Evolutionary conservation across 2,888 invertebrate species (phyloP).

Genomic region (Drosophila crucigera): DNA sequence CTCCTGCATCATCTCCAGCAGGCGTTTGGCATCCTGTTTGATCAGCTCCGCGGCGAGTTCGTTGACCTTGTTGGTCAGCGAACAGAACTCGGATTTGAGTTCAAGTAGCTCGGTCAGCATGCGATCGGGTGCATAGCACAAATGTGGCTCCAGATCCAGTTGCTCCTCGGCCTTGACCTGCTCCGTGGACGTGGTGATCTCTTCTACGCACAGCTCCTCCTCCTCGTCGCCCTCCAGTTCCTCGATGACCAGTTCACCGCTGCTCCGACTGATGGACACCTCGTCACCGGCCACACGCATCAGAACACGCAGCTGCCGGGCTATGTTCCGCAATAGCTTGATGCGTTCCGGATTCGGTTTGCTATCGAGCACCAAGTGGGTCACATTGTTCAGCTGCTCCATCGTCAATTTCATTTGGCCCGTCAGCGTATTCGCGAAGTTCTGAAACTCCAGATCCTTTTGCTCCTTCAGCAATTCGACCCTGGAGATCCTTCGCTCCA

Average conservation of each 20-base stretch:
- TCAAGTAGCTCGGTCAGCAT: conserved; percentile 78
- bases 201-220: conserved; percentile 31
- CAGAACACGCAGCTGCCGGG: conserved; percentile 59
- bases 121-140: conserved; percentile 76
- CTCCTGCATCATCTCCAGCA: conserved; percentile 62
- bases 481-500: conserved; percentile 63
- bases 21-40: conserved; percentile 70
- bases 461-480: conserved; percentile 65
- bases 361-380: conserved; percentile 65
- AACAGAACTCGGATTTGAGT: conserved; percentile 76
- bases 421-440: conserved; percentile 51
- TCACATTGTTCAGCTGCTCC: conserved; percentile 73
- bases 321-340: conserved; percentile 56
- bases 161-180: conserved; percentile 62
- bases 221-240: conserved; percentile 43
- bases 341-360: conserved; percentile 55
- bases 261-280: conserved; percentile 66
- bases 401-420: conserved; percentile 73
- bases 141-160: conserved; percentile 64
- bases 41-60: conserved; percentile 72
- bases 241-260: conserved; percentile 42
- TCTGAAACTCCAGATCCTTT: conserved; percentile 43
- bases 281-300: conserved; percentile 49
- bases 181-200: conserved; percentile 48
- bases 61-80: conserved; percentile 78